phyloP scores from a whole-genome alignment of 1,140 invertebrate species.

The Euwallacea similis region DNA sequence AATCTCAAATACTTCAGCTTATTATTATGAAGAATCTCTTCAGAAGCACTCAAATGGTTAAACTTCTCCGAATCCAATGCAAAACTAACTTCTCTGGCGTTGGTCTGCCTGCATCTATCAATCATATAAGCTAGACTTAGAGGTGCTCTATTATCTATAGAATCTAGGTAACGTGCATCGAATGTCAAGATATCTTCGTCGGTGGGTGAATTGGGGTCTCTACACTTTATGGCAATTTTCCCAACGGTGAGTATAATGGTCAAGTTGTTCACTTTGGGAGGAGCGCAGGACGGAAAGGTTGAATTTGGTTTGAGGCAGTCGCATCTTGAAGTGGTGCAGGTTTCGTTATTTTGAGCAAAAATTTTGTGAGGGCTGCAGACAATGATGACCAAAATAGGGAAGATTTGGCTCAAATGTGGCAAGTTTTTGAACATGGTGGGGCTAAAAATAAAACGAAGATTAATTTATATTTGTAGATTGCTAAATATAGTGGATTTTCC shows the following conservation, averaged over 20 bases:
- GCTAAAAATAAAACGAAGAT: too few species aligned
- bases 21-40: neutral
- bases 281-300: neutral
- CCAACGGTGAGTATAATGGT: conserved; percentile 1
- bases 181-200: conserved; percentile 6
- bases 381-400: too few species aligned
- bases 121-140: conserved; percentile 14
- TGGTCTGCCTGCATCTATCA: conserved; percentile 1
- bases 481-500: too few species aligned
- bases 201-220: neutral
- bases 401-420: too few species aligned
- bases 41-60: neutral
- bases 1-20: conserved; percentile 7
- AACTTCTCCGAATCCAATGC: neutral
- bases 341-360: too few species aligned
- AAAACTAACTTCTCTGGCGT: conserved; percentile 5
- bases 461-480: too few species aligned
- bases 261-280: neutral
- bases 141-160: conserved; percentile 11
- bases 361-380: too few species aligned
- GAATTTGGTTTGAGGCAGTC: conserved; percentile 1
- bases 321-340: neutral
- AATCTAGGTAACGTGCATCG: conserved; percentile 9
- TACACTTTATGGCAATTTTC: conserved; percentile 12
- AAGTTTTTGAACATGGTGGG: too few species aligned